These are phyloP conservation scores for Scaptomyza pallida DNA, from an alignment of 1,140 invertebrate species.

Conservation along the genomic window DNA sequence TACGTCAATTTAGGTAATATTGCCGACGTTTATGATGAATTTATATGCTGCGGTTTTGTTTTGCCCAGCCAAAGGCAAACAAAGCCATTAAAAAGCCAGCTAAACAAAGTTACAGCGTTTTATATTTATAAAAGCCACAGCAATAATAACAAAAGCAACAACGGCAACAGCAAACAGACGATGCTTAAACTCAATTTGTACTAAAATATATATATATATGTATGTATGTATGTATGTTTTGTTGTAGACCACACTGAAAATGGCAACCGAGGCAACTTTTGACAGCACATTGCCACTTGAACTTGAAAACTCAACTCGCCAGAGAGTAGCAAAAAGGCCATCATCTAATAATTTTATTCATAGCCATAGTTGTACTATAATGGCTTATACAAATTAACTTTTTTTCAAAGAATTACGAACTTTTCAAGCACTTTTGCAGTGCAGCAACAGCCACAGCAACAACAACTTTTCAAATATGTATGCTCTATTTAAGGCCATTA, in stretches of 20 bases:
- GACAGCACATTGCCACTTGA: slow-evolving; percentile 72
- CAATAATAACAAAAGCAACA: slow-evolving; percentile 5
- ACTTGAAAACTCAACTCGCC: slow-evolving; percentile 35
- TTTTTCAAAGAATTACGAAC: no score
- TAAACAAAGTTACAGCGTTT: slow-evolving; percentile 64
- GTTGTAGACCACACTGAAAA: slow-evolving; percentile 40
- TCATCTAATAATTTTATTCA: slow-evolving; percentile 4
- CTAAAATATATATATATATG: slow-evolving; percentile 35
- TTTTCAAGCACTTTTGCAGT: no score
- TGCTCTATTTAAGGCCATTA: neutral
- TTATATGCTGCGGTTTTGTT: slow-evolving; percentile 64
- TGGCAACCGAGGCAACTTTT: slow-evolving; percentile 50
- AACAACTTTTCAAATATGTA: neutral
- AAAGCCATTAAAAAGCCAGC: slow-evolving; percentile 68
- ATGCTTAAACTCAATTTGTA: slow-evolving; percentile 68
- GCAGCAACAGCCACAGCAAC: no score
- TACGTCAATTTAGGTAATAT: slow-evolving; percentile 76
- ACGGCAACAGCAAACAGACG: neutral
- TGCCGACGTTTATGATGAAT: slow-evolving; percentile 73
- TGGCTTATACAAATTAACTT: neutral
- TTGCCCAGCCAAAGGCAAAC: slow-evolving; percentile 44
- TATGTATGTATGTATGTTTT: no score
- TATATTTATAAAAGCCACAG: slow-evolving; percentile 52
- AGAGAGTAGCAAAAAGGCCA: neutral
- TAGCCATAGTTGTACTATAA: slow-evolving; percentile 5